Conservation (phyloP, 2,113 vertebrate genomes). For the Nipponia nippon region DNA sequence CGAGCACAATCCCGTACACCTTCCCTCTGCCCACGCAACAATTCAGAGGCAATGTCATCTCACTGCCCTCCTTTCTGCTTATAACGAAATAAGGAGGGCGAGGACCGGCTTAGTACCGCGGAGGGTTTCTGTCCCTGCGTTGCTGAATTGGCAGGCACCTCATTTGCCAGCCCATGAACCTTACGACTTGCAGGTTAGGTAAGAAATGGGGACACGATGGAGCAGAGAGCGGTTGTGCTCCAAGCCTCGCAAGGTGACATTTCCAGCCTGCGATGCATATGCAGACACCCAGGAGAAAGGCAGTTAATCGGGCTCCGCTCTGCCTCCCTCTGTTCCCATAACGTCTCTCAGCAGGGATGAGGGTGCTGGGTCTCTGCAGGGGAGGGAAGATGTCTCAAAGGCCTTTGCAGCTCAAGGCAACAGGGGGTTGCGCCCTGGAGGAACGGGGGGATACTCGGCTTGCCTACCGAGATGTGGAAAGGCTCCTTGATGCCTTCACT, state of each 20-base stretch:
- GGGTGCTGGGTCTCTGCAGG: background rate
- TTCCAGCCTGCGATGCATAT: background rate
- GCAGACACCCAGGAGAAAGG: background rate
- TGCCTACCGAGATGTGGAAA: background rate
- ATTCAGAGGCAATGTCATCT: background rate
- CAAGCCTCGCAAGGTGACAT: background rate
- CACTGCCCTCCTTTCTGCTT: background rate
- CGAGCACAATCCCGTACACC: background rate
- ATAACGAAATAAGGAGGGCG: rapidly evolving
- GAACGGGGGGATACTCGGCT: rapidly evolving
- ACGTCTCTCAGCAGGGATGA: background rate
- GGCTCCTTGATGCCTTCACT: background rate
- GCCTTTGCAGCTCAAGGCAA: background rate
- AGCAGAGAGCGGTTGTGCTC: background rate
- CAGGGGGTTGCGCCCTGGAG: background rate
- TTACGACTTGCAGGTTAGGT: too few relatives aligned
- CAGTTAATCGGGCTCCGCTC: background rate
- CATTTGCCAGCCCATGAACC: background rate
- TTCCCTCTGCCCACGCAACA: background rate
- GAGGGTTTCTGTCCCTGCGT: background rate
- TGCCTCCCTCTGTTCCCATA: background rate
- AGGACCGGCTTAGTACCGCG: background rate
- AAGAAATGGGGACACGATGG: background rate
- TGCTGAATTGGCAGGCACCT: background rate
- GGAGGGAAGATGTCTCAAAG: background rate